Conservation (phyloP, 2,797 vertebrate species). For the Squalus acanthias region DNA sequence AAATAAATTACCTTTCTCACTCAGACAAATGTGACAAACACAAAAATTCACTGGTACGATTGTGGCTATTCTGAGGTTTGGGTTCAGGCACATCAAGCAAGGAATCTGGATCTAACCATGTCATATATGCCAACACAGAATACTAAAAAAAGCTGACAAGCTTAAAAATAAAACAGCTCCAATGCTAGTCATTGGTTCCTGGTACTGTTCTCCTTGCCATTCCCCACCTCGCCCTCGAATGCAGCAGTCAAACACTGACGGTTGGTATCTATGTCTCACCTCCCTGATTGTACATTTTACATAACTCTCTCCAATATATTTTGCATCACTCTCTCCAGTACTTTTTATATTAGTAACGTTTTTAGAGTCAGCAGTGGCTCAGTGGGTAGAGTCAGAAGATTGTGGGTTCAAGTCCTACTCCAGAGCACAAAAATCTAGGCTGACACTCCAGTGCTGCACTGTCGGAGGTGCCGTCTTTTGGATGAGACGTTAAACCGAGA, state of each 20-base stretch:
- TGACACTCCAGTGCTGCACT: no score
- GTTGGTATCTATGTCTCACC: neutral
- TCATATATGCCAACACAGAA: neutral
- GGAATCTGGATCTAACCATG: neutral
- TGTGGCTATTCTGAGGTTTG: neutral
- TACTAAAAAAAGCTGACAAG: neutral
- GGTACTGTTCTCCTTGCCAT: neutral
- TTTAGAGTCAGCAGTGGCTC: no score
- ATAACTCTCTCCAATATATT: neutral
- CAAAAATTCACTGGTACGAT: neutral
- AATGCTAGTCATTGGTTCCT: neutral
- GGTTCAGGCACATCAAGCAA: neutral
- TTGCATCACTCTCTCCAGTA: neutral
- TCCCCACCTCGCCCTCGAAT: neutral
- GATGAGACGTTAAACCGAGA: no score
- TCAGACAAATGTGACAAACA: neutral
- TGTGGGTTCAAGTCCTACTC: no score
- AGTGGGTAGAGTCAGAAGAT: no score
- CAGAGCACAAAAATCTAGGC: no score
- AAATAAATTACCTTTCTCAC: neutral
- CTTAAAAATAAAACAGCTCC: neutral
- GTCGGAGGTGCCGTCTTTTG: no score
- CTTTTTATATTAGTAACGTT: neutral
- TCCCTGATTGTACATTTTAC: neutral
- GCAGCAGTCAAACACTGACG: neutral